phyloP scores from a whole-genome alignment of 2,113 vertebrate genomes.

The Notechis scutatus region DNA sequence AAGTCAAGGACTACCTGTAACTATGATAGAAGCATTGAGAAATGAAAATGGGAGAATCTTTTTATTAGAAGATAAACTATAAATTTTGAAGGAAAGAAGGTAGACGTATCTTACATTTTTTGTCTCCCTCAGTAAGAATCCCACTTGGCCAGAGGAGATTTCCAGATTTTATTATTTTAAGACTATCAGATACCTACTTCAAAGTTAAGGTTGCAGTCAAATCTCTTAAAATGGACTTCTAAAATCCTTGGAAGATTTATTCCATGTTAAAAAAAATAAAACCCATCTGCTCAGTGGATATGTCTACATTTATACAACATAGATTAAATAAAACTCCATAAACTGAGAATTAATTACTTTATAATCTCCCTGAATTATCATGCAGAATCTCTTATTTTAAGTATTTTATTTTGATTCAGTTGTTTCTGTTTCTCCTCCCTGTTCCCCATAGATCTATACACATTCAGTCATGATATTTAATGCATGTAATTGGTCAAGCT shows the following conservation, averaged over 20 bases:
- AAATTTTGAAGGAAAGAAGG: background rate
- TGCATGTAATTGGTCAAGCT: background rate
- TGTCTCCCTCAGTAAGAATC: background rate
- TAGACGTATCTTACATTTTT: background rate
- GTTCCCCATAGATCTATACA: background rate
- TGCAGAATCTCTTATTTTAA: background rate
- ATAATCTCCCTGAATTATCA: background rate
- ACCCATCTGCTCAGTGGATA: background rate
- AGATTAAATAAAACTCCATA: background rate
- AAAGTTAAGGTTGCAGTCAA: background rate
- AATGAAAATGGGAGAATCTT: background rate
- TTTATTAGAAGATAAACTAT: background rate
- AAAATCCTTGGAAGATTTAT: background rate
- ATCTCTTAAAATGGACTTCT: background rate
- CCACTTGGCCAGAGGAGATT: background rate
- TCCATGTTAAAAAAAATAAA: background rate
- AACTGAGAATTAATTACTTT: background rate
- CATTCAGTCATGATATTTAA: background rate
- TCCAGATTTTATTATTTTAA: background rate
- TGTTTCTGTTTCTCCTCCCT: background rate
- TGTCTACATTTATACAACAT: background rate
- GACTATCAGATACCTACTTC: background rate
- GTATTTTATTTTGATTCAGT: background rate
- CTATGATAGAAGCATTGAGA: background rate
- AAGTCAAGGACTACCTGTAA: background rate